A percentile compares a stretch with the other conserved stretches of the same genome.
These are phyloP conservation scores for Microplitis demolitor DNA, from an alignment of 1,140 invertebrate species.

Conservation along the genomic window DNA sequence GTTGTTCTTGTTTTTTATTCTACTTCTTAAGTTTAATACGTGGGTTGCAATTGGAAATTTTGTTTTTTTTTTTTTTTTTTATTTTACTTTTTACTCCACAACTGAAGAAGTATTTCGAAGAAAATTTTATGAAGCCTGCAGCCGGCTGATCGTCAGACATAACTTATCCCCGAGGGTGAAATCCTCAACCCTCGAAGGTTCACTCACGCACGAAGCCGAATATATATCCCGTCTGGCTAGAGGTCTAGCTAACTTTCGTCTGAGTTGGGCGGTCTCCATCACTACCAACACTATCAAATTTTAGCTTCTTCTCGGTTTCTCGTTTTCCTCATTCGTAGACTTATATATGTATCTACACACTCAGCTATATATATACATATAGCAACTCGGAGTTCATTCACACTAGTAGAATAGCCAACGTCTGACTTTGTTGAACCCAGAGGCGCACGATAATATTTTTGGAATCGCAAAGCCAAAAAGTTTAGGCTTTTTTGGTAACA, in stretches of 20 bases:
- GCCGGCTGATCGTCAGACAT: background rate
- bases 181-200: slow-evolving; percentile 20
- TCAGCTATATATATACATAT: background rate
- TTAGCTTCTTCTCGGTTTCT: slow-evolving; percentile 4
- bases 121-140: background rate
- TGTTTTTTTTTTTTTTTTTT: too few relatives aligned
- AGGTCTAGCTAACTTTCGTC: slow-evolving; percentile 35
- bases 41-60: too few relatives aligned
- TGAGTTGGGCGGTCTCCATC: slow-evolving; percentile 33
- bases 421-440: slow-evolving; percentile 10
- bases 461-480: slow-evolving; percentile 32
- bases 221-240: slow-evolving; percentile 43
- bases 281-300: slow-evolving; percentile 29
- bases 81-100: too few relatives aligned
- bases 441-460: slow-evolving; percentile 41
- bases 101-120: background rate
- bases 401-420: slow-evolving; percentile 29
- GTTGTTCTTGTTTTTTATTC: too few relatives aligned
- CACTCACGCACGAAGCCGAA: slow-evolving; percentile 46
- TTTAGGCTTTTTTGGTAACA: slow-evolving; percentile 28
- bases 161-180: slow-evolving; percentile 1
- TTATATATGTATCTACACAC: too few relatives aligned
- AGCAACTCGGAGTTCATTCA: slow-evolving; percentile 49
- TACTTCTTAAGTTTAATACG: too few relatives aligned
- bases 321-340: background rate